Conservation (phyloP, 2,797 vertebrate genomes). For the Melanotaenia boesemani region DNA sequence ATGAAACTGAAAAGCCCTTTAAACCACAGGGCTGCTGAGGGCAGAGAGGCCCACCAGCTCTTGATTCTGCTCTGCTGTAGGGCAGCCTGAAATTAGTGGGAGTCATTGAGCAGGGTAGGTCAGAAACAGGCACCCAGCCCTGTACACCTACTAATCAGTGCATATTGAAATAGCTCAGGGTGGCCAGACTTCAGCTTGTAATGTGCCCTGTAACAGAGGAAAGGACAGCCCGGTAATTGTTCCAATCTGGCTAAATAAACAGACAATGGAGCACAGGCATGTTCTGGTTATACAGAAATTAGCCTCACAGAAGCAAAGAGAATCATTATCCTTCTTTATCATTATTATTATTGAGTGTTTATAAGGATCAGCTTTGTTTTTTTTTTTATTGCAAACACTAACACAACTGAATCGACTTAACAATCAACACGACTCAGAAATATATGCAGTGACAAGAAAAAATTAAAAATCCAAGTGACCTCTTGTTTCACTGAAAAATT, state of each 20-base stretch:
- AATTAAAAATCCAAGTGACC: conserved; percentile 27
- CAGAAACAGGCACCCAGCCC: conserved; percentile 62
- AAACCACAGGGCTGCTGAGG: conserved; percentile 38
- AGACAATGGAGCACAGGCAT: conserved; percentile 24
- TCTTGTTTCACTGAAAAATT: conserved; percentile 65
- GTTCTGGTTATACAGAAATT: conserved; percentile 6
- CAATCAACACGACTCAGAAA: conserved; percentile 5
- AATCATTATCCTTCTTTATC: neutral
- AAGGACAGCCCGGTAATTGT: conserved; percentile 63
- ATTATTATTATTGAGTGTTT: neutral
- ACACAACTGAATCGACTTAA: conserved; percentile 1
- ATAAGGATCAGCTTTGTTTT: neutral
- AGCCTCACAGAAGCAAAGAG: neutral
- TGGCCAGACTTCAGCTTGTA: conserved; percentile 64
- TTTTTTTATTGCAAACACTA: neutral
- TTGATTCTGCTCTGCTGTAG: conserved; percentile 54
- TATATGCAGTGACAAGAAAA: conserved; percentile 10
- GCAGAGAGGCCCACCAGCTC: conserved; percentile 58
- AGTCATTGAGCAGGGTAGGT: conserved; percentile 62
- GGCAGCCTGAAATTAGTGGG: conserved; percentile 75
- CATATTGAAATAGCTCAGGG: conserved; percentile 72
- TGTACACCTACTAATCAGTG: conserved; percentile 79
- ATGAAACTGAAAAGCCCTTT: conserved; percentile 27
- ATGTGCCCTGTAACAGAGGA: conserved; percentile 42
- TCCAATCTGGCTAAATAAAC: conserved; percentile 63